Conservation (phyloP, 2,888 invertebrate species). For the Erannis defoliaria region DNA sequence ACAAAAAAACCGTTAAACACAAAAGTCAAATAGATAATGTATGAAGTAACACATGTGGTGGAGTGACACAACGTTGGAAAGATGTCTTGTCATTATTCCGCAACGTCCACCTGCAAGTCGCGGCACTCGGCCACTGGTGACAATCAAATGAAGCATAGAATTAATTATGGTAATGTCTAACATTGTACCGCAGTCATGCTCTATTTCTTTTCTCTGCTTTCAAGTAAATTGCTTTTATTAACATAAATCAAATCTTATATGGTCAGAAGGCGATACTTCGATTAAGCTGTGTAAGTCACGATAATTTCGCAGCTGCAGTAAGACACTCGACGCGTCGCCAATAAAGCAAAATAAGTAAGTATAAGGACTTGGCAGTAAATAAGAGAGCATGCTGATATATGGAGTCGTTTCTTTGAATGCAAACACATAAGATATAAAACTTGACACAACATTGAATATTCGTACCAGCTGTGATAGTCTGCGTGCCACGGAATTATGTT, state of each 20-base stretch:
- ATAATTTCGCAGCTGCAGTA: conserved; percentile 5
- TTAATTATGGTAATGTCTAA: conserved; percentile 34
- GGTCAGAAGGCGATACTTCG: conserved; percentile 9
- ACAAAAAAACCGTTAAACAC: conserved; percentile 26
- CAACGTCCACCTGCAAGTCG: conserved; percentile 51
- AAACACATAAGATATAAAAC: conserved; percentile 40
- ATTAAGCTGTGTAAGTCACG: conserved; percentile 2
- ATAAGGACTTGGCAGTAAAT: conserved; percentile 28
- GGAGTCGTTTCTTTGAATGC: conserved; percentile 40
- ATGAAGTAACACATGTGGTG: conserved; percentile 41
- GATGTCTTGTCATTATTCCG: conserved; percentile 43
- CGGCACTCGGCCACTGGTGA: conserved; percentile 42
- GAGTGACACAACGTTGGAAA: conserved; percentile 44
- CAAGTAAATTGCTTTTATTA: conserved; percentile 31
- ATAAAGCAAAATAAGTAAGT: conserved; percentile 32
- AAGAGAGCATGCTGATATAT: conserved; percentile 31
- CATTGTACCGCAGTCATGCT: conserved; percentile 37
- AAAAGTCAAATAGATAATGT: conserved; percentile 40
- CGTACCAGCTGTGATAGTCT: conserved; percentile 44
- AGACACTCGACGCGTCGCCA: conserved; percentile 1
- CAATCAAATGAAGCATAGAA: conserved; percentile 46
- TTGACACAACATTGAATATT: conserved; percentile 45
- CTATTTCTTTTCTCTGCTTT: conserved; percentile 36
- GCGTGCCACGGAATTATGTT: conserved; percentile 44
- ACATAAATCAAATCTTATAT: conserved; percentile 32